Conservation (phyloP, 1,140 invertebrate genomes). For the Scaptomyza hsui region DNA sequence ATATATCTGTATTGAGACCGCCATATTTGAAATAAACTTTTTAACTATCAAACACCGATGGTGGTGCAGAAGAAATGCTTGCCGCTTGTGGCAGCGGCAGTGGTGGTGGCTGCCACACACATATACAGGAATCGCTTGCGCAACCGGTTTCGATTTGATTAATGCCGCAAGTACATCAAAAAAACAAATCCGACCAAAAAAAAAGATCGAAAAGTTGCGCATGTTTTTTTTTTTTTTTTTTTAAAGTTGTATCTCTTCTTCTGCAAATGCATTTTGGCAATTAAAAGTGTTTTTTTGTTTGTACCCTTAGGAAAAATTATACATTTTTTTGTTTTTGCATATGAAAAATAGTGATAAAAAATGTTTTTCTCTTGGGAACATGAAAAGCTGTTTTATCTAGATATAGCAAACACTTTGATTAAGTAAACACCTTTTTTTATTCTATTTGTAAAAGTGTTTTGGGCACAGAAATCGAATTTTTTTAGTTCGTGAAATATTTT, state of each 20-base stretch:
- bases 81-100: background rate
- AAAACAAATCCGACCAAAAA: no score
- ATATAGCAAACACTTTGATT: no score
- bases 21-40: constrained; percentile 76
- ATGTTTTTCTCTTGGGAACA: no score
- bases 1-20: constrained; percentile 21
- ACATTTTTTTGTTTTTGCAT: background rate
- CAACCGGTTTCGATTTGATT: constrained; percentile 77
- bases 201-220: constrained; percentile 4
- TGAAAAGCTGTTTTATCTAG: no score
- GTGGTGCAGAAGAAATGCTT: constrained; percentile 1
- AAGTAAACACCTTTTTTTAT: no score
- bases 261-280: constrained; percentile 13
- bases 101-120: constrained; percentile 37
- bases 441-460: no score
- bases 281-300: constrained; percentile 22
- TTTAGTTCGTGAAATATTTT: no score
- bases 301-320: background rate
- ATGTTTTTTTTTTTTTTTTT: no score
- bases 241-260: constrained; percentile 4
- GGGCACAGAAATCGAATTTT: no score
- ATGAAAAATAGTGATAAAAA: no score
- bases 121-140: constrained; percentile 8
- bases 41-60: constrained; percentile 62
- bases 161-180: constrained; percentile 55